phyloP scores from a whole-genome alignment of 2,113 vertebrate species.

The Nestor notabilis region DNA sequence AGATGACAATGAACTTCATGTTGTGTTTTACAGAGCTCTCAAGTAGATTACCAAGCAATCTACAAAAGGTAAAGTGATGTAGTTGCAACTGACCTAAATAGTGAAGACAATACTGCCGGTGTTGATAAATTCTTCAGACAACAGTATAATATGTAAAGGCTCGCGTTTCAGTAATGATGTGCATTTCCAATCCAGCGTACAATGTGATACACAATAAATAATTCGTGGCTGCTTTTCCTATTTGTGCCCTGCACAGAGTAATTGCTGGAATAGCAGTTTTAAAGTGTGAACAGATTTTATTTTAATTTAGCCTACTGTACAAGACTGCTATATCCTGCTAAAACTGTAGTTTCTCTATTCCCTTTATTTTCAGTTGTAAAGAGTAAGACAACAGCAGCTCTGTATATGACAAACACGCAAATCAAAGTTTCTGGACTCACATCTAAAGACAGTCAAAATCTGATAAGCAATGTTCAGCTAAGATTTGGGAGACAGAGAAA shows the following conservation, averaged over 20 bases:
- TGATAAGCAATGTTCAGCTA: not conserved
- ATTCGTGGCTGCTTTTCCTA: not conserved
- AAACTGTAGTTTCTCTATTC: not conserved
- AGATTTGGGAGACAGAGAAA: not conserved
- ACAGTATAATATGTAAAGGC: not conserved
- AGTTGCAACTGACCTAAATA: not conserved
- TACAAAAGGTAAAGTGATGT: not conserved
- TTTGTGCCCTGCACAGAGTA: not conserved
- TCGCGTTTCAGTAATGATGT: not conserved
- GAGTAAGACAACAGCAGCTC: not conserved
- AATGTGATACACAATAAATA: not conserved
- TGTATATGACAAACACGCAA: not conserved
- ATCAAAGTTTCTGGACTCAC: not conserved
- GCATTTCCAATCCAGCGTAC: not conserved
- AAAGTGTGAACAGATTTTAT: not conserved
- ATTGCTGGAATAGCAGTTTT: not conserved
- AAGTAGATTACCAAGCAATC: slow-evolving; percentile 14
- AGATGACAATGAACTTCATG: not conserved
- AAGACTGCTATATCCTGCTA: not conserved
- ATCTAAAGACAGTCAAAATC: not conserved
- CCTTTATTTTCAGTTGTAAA: not conserved
- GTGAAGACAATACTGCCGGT: not conserved
- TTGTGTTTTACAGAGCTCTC: slow-evolving; percentile 36
- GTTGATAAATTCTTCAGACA: slow-evolving; percentile 3
- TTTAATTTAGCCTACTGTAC: not conserved